Base-by-base conservation (phyloP, 2,888 invertebrate species). In the Trisateles emortualis region DNA sequence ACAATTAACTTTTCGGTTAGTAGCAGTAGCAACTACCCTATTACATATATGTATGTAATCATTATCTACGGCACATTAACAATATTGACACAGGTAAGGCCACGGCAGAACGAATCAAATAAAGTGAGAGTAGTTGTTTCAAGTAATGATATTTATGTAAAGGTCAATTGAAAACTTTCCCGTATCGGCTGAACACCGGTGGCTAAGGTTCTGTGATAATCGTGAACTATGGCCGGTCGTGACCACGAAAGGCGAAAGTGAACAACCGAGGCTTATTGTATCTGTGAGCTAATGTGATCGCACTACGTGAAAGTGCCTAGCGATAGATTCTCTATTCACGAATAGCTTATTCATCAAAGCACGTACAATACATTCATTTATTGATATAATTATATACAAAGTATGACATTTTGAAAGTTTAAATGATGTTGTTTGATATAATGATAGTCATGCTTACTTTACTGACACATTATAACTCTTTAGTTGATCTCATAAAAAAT, bases 211-310 rank as follows among this genome's bases (percentile, higher is more conserved):
- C 62, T 52, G 54, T 61, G 58, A 64, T 64, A 58, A 53, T 58
- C 65, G 70, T 80, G 82, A 81, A 83, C 81, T 83, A 78, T 81
- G 77, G 55, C 76, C 69, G 61, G 72, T 78, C 81, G 82, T 83
- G 85, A 79, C 71, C 76, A 75, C 51, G 66, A 70, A 72, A 69
- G 68, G 78, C 72, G 81, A 84, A 83, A 84, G 84, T 84, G 79
- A 79, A 75, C 73, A 52, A 71, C 61, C 61, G 61, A 68, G 74
- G 64, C 64, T 59, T 62, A 75, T 68, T 71, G 64, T 71, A 68
- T 72, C 54, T 50, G 63, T 77, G 71, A 70, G 69, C 70, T 76
- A 79, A 80, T 74, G 76, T 69, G 72, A 68, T 64, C 59, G 60
- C 67, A 64, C 58, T 36, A 63, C 64, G 72, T 64, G 80, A 81